phyloP scores from a whole-genome alignment of 2,888 invertebrate genomes.

The Leptopilina syphax region DNA sequence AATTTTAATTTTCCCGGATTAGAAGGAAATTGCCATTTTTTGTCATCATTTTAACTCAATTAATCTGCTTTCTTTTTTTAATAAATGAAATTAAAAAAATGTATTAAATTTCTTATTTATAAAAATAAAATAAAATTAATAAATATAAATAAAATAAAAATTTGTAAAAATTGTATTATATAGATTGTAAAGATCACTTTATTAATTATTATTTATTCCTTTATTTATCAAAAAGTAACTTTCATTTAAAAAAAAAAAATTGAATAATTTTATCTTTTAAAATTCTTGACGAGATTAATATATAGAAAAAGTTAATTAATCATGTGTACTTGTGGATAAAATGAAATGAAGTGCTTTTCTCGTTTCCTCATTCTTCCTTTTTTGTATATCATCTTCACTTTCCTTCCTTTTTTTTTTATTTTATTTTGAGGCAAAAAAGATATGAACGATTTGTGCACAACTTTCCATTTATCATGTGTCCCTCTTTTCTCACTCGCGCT shows the following conservation, averaged over 20 bases:
- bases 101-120: too few species aligned
- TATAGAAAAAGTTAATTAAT: constrained; percentile 16
- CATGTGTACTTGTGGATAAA: constrained; percentile 7
- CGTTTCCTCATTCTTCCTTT: background rate
- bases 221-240: too few species aligned
- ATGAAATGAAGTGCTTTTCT: constrained; percentile 14
- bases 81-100: too few species aligned
- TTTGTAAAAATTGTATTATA: too few species aligned
- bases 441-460: constrained; percentile 8
- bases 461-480: background rate
- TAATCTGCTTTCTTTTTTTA: too few species aligned
- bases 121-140: too few species aligned
- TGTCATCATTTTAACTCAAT: too few species aligned
- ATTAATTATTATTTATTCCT: too few species aligned
- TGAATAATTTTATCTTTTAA: constrained; percentile 2
- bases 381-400: background rate
- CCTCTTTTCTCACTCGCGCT: background rate
- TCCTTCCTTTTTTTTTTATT: background rate
- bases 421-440: background rate
- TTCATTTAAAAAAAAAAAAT: background rate
- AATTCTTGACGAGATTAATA: background rate
- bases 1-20: too few species aligned
- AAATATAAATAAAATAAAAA: too few species aligned
- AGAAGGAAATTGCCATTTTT: too few species aligned
- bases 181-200: too few species aligned